Percentiles rank a stretch among this genome's conserved stretches.
phyloP scores from a whole-genome alignment of 2,888 invertebrate genomes.

The Drosophila acutilabella region DNA sequence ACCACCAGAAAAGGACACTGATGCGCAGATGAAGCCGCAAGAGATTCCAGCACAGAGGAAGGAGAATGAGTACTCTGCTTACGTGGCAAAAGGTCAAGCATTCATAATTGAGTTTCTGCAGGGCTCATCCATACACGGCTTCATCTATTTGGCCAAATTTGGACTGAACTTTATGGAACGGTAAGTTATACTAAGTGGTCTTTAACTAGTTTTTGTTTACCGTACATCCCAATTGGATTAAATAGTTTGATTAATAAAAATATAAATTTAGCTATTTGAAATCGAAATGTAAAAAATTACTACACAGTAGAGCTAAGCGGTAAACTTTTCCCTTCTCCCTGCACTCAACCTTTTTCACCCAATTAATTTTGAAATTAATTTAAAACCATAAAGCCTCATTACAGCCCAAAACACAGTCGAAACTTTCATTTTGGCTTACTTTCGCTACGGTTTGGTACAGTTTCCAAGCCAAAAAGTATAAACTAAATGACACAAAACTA shows the following conservation, averaged over 20 bases:
- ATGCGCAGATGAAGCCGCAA: slow-evolving; percentile 4
- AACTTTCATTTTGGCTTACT: slow-evolving; percentile 56
- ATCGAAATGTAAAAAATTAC: too few species aligned
- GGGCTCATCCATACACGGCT: slow-evolving; percentile 84
- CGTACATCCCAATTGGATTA: too few species aligned
- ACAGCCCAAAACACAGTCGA: slow-evolving; percentile 31
- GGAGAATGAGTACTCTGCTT: slow-evolving; percentile 12
- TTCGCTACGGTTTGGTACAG: slow-evolving; percentile 22
- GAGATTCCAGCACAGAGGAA: background rate
- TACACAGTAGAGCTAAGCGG: too few species aligned
- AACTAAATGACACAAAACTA: slow-evolving; percentile 56
- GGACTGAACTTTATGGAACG: slow-evolving; percentile 83
- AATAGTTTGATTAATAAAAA: too few species aligned
- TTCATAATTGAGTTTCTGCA: slow-evolving; percentile 83
- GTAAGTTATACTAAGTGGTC: slow-evolving; percentile 60
- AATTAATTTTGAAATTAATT: slow-evolving; percentile 63
- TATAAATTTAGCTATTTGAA: too few species aligned
- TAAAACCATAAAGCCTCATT: slow-evolving; percentile 55
- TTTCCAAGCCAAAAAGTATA: slow-evolving; percentile 30
- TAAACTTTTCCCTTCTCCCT: background rate
- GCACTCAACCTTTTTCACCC: slow-evolving; percentile 25
- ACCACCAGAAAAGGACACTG: background rate
- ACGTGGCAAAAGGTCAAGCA: slow-evolving; percentile 67
- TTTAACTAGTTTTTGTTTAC: too few species aligned
- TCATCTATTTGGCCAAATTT: slow-evolving; percentile 83